Conservation (phyloP, 1,140 invertebrate genomes). For the Drosophila miranda region DNA sequence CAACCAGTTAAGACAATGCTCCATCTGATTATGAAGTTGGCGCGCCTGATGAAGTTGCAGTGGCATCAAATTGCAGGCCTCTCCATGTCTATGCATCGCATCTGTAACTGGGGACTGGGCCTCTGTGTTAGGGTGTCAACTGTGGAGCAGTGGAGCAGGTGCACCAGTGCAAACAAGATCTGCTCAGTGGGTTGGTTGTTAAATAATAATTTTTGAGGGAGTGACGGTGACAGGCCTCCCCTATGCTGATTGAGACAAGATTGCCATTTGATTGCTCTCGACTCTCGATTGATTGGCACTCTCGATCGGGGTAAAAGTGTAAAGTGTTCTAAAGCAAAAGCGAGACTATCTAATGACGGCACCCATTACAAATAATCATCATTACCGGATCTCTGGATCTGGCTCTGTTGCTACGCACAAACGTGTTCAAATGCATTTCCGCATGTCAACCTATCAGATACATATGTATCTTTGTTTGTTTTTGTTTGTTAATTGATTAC, state of each 20-base stretch:
- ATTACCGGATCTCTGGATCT: slow-evolving; percentile 41
- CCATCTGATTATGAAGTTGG: slow-evolving; percentile 56
- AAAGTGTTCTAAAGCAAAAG: slow-evolving; percentile 52
- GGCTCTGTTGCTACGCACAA: slow-evolving; percentile 62
- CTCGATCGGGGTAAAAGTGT: slow-evolving; percentile 64
- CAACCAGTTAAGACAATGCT: slow-evolving; percentile 51
- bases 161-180: slow-evolving; percentile 36
- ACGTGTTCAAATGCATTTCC: slow-evolving; percentile 79
- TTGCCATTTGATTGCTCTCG: background rate
- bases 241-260: slow-evolving; percentile 12
- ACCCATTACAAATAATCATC: slow-evolving; percentile 37
- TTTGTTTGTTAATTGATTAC: slow-evolving; percentile 53
- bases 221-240: slow-evolving; percentile 11
- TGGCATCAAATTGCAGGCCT: slow-evolving; percentile 53
- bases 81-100: slow-evolving; percentile 19
- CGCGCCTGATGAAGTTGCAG: slow-evolving; percentile 19
- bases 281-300: slow-evolving; percentile 65
- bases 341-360: slow-evolving; percentile 39
- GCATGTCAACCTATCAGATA: slow-evolving; percentile 42
- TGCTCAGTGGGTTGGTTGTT: slow-evolving; percentile 21
- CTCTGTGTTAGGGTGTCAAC: slow-evolving; percentile 72
- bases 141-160: slow-evolving; percentile 31
- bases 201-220: slow-evolving; percentile 26
- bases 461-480: slow-evolving; percentile 25
- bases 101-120: slow-evolving; percentile 44